Evolutionary conservation across 1,140 invertebrate genomes (phyloP).

Genomic region (Diachasmimorpha longicaudata): DNA sequence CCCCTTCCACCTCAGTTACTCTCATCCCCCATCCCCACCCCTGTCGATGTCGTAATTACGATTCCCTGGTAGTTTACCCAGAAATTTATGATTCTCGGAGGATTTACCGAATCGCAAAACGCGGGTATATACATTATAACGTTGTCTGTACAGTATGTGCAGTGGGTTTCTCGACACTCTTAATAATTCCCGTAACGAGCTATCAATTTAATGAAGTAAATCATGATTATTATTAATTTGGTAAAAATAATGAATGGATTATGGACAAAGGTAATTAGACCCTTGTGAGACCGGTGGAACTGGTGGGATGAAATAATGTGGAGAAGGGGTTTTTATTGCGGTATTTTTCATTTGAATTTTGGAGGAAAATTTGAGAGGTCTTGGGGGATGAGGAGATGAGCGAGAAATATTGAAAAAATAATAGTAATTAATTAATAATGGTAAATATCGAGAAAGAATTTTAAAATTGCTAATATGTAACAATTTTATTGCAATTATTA

Average conservation of each 20-base stretch:
- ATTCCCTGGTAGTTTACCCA: slow-evolving; percentile 16
- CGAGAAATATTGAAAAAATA: too few relatives aligned
- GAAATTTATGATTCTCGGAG: slow-evolving; percentile 22
- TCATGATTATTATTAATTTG: neutral
- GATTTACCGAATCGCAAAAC: slow-evolving; percentile 1
- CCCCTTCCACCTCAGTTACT: neutral
- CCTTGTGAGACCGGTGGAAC: neutral
- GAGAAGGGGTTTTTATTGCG: too few relatives aligned
- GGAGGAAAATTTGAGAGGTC: too few relatives aligned
- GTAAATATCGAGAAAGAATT: too few relatives aligned
- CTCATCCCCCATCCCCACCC: too few relatives aligned
- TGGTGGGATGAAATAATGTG: too few relatives aligned
- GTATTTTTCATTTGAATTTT: too few relatives aligned
- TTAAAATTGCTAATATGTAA: too few relatives aligned
- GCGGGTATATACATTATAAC: neutral
- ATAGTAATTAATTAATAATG: too few relatives aligned
- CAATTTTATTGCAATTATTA: too few relatives aligned
- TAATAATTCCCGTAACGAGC: neutral
- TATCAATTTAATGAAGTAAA: neutral
- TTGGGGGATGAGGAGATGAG: too few relatives aligned
- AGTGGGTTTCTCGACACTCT: neutral
- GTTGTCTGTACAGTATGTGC: neutral
- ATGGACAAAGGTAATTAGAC: neutral
- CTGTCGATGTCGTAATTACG: slow-evolving; percentile 15
- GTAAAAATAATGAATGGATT: neutral